Evolutionary conservation across 2,888 invertebrate genomes (phyloP).

Genomic region (Cataglyphis albicans): DNA sequence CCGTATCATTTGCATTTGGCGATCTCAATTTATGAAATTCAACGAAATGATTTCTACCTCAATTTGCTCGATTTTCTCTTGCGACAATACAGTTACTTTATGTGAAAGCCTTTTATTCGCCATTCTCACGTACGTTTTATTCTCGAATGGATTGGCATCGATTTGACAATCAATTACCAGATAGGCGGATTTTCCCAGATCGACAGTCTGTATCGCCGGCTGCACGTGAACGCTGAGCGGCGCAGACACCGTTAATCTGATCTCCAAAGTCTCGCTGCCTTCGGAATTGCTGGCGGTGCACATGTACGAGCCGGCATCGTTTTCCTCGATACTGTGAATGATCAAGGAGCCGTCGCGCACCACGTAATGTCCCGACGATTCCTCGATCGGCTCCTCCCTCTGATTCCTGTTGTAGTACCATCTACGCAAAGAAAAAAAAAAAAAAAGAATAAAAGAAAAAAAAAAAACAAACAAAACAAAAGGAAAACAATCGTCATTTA

Average conservation of each 20-base stretch:
- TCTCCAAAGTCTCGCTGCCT: constrained; percentile 87
- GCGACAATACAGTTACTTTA: background rate
- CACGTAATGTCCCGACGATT: constrained; percentile 86
- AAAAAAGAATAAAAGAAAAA: background rate
- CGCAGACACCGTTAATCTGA: constrained; percentile 86
- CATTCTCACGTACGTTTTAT: background rate
- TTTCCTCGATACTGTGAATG: constrained; percentile 86
- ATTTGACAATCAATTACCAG: constrained; percentile 83
- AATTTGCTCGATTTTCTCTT: background rate
- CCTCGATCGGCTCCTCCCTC: constrained; percentile 86
- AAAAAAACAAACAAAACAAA: background rate
- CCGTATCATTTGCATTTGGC: background rate
- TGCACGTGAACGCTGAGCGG: constrained; percentile 85
- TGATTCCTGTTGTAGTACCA: constrained; percentile 87
- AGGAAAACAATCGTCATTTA: background rate
- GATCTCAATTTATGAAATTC: background rate
- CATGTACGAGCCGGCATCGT: constrained; percentile 87
- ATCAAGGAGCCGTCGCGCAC: constrained; percentile 87
- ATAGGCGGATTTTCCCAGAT: constrained; percentile 86
- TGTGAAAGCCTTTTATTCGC: background rate
- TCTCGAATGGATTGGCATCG: background rate
- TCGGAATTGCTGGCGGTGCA: constrained; percentile 88
- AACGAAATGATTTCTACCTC: background rate
- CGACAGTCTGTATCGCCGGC: constrained; percentile 85
- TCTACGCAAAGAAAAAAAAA: constrained; percentile 66